phyloP scores from a whole-genome alignment of 23 tunicate species.

The Styela plicata region DNA sequence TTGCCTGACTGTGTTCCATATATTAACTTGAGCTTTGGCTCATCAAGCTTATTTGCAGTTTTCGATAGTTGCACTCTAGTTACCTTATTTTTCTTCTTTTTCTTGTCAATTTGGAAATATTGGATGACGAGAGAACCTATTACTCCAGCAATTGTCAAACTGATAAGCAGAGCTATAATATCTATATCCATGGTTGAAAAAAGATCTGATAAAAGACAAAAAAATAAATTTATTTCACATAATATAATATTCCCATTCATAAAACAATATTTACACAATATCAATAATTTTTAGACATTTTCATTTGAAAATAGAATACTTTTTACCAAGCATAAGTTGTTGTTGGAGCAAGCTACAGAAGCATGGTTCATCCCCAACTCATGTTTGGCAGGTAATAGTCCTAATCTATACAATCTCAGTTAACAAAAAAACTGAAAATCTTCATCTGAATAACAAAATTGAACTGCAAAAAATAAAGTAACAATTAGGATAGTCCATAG shows the following conservation, averaged over 20 bases:
- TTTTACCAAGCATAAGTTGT: too few relatives aligned
- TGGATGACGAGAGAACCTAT: conserved; percentile 4
- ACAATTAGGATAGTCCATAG: too few relatives aligned
- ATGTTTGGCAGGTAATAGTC: too few relatives aligned
- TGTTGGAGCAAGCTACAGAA: too few relatives aligned
- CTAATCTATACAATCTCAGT: too few relatives aligned
- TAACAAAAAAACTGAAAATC: too few relatives aligned
- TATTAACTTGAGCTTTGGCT: conserved; percentile 8
- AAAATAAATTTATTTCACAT: not conserved
- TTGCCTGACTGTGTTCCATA: conserved; percentile 85
- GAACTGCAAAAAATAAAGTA: too few relatives aligned
- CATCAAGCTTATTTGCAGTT: not conserved
- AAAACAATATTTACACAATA: too few relatives aligned
- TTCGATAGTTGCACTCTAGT: not conserved
- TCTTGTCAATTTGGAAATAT: not conserved
- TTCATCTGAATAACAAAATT: too few relatives aligned
- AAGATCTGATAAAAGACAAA: not conserved
- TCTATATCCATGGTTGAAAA: not conserved
- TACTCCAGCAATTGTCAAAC: not conserved
- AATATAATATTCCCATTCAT: not conserved
- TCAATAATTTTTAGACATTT: too few relatives aligned
- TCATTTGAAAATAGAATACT: too few relatives aligned
- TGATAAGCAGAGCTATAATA: not conserved
- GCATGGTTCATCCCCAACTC: too few relatives aligned
- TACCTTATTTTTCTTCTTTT: not conserved